Percentiles rank a stretch among this genome's conserved stretches.
These are phyloP conservation scores for Venturia canescens DNA, from an alignment of 1,140 invertebrate species.

Conservation along the genomic window DNA sequence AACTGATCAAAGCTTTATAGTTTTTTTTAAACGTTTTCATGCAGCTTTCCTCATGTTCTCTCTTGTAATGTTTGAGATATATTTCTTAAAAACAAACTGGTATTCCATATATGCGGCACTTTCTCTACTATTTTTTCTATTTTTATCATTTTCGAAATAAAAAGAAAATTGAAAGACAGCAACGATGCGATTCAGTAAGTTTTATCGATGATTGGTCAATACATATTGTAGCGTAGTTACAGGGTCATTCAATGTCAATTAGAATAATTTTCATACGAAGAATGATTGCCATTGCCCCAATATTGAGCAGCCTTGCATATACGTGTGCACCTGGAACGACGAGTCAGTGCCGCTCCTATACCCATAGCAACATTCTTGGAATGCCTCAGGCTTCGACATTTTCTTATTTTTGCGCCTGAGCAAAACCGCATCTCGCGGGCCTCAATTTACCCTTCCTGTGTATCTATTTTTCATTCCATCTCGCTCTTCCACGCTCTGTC, in stretches of 20 bases:
- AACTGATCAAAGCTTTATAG: too few species aligned
- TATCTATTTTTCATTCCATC: neutral
- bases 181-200: neutral
- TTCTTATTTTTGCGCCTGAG: slow-evolving; percentile 48
- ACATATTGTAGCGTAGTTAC: neutral
- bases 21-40: too few species aligned
- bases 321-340: slow-evolving; percentile 8
- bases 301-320: neutral
- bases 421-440: slow-evolving; percentile 38
- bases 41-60: too few species aligned
- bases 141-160: neutral
- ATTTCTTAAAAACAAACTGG: too few species aligned
- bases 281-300: neutral
- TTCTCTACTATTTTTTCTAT: too few species aligned
- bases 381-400: slow-evolving; percentile 44
- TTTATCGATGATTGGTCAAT: neutral
- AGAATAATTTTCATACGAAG: neutral
- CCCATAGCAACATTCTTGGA: slow-evolving; percentile 41
- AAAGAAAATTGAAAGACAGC: neutral
- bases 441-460: neutral
- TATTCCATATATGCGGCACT: too few species aligned
- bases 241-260: neutral
- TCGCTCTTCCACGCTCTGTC: neutral
- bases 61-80: too few species aligned
- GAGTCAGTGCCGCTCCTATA: slow-evolving; percentile 41